Evolutionary conservation across 1,140 invertebrate species (phyloP).

Genomic region (Aphaenogaster floridana): DNA sequence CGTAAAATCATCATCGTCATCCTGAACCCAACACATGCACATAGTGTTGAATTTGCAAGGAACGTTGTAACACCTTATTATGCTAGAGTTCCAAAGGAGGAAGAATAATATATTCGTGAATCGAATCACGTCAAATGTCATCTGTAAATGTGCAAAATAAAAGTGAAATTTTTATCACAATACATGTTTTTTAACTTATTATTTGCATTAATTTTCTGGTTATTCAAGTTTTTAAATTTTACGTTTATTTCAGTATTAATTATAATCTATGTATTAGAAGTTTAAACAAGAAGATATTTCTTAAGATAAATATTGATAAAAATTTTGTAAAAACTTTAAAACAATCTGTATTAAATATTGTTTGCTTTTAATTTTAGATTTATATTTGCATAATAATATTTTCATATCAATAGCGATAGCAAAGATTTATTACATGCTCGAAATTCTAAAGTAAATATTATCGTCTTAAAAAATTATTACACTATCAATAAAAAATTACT

Average conservation of each 20-base stretch:
- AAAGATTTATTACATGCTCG: background rate
- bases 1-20: slow-evolving; percentile 87
- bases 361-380: background rate
- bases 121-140: slow-evolving; percentile 24
- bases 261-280: background rate
- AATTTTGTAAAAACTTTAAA: background rate
- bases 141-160: background rate
- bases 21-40: slow-evolving; percentile 89
- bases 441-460: background rate
- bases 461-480: too few species aligned
- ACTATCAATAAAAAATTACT: background rate
- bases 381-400: slow-evolving; percentile 8
- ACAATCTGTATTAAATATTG: background rate
- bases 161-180: background rate
- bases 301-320: background rate
- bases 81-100: slow-evolving; percentile 69
- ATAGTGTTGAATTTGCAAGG: slow-evolving; percentile 89
- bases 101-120: slow-evolving; percentile 31
- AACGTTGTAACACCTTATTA: slow-evolving; percentile 78
- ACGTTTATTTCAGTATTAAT: background rate
- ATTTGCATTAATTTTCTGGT: background rate
- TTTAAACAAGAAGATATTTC: background rate
- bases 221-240: background rate
- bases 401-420: background rate
- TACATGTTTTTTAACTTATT: background rate